Evolutionary conservation across 2,113 vertebrate genomes (phyloP), one percentile per base, ranked within the genome.

Genomic region (Benitochromis conjunctus): DNA sequence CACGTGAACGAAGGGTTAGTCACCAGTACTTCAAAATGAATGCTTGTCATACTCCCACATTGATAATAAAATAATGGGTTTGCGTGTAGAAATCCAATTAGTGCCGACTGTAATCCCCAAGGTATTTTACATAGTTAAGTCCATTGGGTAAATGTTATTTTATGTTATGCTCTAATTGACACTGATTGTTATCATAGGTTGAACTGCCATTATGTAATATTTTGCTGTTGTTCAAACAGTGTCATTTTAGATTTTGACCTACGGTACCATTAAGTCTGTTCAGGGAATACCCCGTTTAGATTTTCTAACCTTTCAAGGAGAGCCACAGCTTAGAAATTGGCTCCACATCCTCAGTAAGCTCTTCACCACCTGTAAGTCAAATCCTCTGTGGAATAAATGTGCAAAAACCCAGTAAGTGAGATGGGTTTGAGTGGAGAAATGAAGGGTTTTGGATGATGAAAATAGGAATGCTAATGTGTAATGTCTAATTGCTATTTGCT

Each of bases 391-490:
- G 93, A 81, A 84, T 88, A 79, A 91, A 93, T 74, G 86, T 86
- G 90, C 43, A 83, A 88, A 89, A 90, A 82, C 69, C 69, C 74
- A 43, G 86, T 85, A 80, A 92, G 90, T 82, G 83, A 91, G 88
- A 87, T 38, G 74, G 86, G 83, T 85, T 85, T 87, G 77, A 91
- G 86, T 56, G 74, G 60, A 69, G 82, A 79, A 85, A 86, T 76
- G 53, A 85, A 87, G 69, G 83, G 46, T 77, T 91, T 89, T 77
- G 60, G 90, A 89, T 87, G 90, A 89, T 92, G 79, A 87, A 94
- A 96, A 95, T 88, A 93, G 86, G 89, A 94, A 95, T 94, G 93
- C 92, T 95, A 94, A 96, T 95, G 89, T 91, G 90, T 71, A 83
- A 83, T 78, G 83, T 91, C 79, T 95, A 94, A 95, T 96, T 96